Evolutionary conservation across 2,888 invertebrate genomes (phyloP).

Genomic region (Smittia aterrima): DNA sequence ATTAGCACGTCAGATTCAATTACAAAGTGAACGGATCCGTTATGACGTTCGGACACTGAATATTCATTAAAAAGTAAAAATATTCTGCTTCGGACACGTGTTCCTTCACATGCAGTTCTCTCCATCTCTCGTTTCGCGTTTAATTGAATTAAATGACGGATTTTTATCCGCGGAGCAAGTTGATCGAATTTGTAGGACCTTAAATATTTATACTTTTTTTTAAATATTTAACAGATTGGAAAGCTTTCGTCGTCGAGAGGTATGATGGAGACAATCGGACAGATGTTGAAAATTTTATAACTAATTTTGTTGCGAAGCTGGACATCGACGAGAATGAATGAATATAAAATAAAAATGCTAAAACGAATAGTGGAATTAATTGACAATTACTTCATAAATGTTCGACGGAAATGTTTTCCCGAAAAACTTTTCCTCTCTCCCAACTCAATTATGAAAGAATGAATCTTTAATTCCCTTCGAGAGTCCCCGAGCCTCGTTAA

Average conservation of each 20-base stretch:
- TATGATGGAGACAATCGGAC: slow-evolving; percentile 2
- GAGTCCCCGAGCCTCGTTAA: not conserved
- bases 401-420: not conserved
- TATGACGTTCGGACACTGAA: not conserved
- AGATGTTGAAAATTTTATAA: not conserved
- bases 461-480: not conserved
- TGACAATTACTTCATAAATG: slow-evolving; percentile 11
- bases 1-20: slow-evolving; percentile 14
- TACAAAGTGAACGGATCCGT: too few relatives aligned
- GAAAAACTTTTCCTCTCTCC: not conserved
- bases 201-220: slow-evolving; percentile 24
- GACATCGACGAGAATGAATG: not conserved
- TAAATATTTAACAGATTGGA: slow-evolving; percentile 5
- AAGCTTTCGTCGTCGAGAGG: not conserved
- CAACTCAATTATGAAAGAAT: not conserved
- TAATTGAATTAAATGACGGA: slow-evolving; percentile 25
- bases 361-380: not conserved
- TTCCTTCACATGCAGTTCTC: slow-evolving; percentile 5
- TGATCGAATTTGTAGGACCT: slow-evolving; percentile 14
- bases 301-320: not conserved
- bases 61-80: not conserved
- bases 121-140: not conserved
- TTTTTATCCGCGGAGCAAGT: slow-evolving; percentile 5
- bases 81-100: not conserved
- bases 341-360: not conserved